Evolutionary conservation across 2,797 vertebrate species (phyloP).

Genomic region (Silurus lanzhouensis): DNA sequence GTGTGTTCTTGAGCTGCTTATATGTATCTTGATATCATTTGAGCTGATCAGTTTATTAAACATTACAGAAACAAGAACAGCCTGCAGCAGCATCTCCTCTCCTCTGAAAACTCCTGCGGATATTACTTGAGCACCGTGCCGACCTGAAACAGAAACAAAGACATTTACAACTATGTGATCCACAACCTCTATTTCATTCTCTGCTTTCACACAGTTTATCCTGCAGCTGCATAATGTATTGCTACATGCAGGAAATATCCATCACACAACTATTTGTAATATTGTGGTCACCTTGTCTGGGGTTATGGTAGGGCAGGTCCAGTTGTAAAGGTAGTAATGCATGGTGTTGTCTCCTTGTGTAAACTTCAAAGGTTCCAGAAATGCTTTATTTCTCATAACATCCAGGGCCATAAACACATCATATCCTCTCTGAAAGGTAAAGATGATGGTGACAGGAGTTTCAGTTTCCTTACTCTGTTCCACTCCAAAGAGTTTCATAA

Average conservation of each 20-base stretch:
- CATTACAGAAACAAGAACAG: neutral
- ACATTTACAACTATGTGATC: conserved; percentile 2
- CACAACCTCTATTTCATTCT: neutral
- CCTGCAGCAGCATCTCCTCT: neutral
- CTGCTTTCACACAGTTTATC: neutral
- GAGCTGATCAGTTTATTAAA: neutral
- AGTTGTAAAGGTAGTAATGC: conserved; percentile 98
- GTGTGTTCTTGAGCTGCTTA: neutral
- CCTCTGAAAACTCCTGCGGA: neutral
- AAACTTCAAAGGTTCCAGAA: conserved; percentile 93
- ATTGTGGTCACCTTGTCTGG: conserved; percentile 82
- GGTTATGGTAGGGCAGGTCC: conserved; percentile 89
- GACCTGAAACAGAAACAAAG: conserved; percentile 43
- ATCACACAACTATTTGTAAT: neutral
- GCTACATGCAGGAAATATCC: neutral
- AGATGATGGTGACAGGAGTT: neutral
- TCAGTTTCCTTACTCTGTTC: neutral
- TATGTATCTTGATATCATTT: neutral
- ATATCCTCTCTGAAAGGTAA: conserved; percentile 33
- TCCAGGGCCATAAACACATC: conserved; percentile 90
- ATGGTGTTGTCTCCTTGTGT: conserved; percentile 78
- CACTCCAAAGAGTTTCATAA: neutral
- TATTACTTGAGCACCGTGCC: conserved; percentile 50
- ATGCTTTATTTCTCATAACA: conserved; percentile 89
- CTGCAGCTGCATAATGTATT: neutral